A percentile compares a stretch with the other conserved stretches of the same genome.
Evolutionary conservation across 2,888 invertebrate species (phyloP).

Genomic region (Strigamia crassipes): DNA sequence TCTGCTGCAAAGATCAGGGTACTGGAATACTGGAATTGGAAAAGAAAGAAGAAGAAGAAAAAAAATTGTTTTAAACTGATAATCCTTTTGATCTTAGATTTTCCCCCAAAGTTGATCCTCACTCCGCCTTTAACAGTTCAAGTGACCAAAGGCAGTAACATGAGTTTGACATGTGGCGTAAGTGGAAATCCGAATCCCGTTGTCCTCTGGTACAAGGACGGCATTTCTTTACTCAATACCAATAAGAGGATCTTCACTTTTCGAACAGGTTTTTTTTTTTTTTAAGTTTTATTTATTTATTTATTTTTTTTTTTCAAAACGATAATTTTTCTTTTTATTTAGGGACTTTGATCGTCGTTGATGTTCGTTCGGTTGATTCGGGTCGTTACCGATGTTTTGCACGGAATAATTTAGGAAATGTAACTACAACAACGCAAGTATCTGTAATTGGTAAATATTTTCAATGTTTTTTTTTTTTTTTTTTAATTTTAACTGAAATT

Average conservation of each 20-base stretch:
- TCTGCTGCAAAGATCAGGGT: slow-evolving; percentile 2
- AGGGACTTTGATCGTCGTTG: slow-evolving; percentile 10
- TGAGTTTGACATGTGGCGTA: slow-evolving; percentile 11
- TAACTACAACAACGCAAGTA: not conserved
- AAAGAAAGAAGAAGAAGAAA: not conserved
- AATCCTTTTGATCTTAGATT: not conserved
- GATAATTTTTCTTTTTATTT: not conserved
- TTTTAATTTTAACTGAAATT: not conserved
- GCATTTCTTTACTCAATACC: not conserved
- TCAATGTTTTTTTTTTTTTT: not conserved
- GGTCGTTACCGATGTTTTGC: slow-evolving; percentile 6
- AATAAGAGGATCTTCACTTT: not conserved
- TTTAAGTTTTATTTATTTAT: not conserved
- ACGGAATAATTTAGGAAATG: not conserved
- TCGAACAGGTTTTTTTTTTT: not conserved
- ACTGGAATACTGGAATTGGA: not conserved
- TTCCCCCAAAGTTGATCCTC: not conserved
- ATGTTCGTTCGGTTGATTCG: not conserved
- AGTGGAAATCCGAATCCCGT: slow-evolving; percentile 11
- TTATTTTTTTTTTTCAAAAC: not conserved
- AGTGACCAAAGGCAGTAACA: slow-evolving; percentile 13
- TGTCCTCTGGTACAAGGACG: slow-evolving; percentile 5
- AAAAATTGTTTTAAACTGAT: not conserved
- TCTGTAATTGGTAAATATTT: not conserved
- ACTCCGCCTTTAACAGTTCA: slow-evolving; percentile 3